These are phyloP conservation scores for Diadegma fenestrale DNA, from an alignment of 2,888 invertebrate genomes.

Conservation along the genomic window DNA sequence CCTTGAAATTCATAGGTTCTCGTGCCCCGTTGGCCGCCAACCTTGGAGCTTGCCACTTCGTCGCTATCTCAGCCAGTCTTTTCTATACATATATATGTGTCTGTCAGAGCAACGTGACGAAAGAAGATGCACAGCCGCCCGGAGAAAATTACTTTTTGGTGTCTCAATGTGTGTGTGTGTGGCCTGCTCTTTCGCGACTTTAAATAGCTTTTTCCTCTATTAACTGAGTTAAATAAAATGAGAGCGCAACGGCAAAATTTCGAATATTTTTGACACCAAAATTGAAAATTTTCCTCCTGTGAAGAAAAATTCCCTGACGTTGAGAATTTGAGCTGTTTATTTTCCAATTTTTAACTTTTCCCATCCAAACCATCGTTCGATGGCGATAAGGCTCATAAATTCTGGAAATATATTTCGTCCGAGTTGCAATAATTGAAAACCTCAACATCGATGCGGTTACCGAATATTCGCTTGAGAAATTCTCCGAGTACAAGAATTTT, in stretches of 20 bases:
- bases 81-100: slow-evolving; percentile 11
- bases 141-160: slow-evolving; percentile 9
- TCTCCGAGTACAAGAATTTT: background rate
- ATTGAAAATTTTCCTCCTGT: no score
- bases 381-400: background rate
- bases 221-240: slow-evolving; percentile 5
- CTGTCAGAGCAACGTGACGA: slow-evolving; percentile 23
- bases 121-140: slow-evolving; percentile 15
- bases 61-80: slow-evolving; percentile 33
- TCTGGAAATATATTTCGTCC: background rate
- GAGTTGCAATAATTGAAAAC: background rate
- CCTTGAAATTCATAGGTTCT: slow-evolving; percentile 72
- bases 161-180: slow-evolving; percentile 22
- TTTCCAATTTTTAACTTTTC: no score
- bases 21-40: slow-evolving; percentile 37
- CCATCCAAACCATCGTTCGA: no score
- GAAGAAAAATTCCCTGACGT: no score
- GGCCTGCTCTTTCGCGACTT: background rate
- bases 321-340: no score
- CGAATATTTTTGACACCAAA: no score
- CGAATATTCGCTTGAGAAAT: background rate
- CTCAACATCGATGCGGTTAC: background rate
- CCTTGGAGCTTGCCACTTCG: slow-evolving; percentile 26
- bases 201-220: slow-evolving; percentile 3
- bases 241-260: no score